These are phyloP conservation scores for Rhinogobius similis DNA, from an alignment of 2,113 vertebrate genomes.

Conservation along the genomic window DNA sequence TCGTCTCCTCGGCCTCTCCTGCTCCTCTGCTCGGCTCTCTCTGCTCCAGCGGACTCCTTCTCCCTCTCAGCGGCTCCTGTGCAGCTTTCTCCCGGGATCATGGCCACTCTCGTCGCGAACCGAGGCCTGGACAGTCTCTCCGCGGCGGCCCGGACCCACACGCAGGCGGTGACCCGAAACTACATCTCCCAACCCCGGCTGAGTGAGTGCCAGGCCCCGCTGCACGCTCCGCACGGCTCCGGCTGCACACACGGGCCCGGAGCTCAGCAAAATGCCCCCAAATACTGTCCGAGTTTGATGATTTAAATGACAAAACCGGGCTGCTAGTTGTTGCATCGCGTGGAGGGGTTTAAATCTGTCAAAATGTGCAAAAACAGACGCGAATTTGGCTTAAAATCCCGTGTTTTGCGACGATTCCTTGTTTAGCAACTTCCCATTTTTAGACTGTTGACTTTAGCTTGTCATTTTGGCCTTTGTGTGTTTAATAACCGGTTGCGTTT, in stretches of 20 bases:
- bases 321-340: background rate
- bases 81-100: slow-evolving; percentile 33
- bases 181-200: slow-evolving; percentile 84
- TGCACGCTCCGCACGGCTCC: background rate
- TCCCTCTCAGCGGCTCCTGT: background rate
- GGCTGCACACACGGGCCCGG: background rate
- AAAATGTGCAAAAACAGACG: background rate
- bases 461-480: background rate
- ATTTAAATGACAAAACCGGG: background rate
- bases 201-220: slow-evolving; percentile 70
- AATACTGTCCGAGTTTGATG: accelerated
- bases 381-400: background rate
- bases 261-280: background rate
- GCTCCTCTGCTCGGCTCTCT: background rate
- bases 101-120: slow-evolving; percentile 78
- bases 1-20: slow-evolving; percentile 11
- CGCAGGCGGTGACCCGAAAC: slow-evolving; percentile 80
- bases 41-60: background rate
- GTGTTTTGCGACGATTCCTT: accelerated
- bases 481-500: background rate
- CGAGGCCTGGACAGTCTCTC: slow-evolving; percentile 72
- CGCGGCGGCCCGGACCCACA: slow-evolving; percentile 76
- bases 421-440: background rate
- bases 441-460: background rate
- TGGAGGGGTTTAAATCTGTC: background rate